Percentiles rank a stretch among this genome's conserved stretches.
These are phyloP conservation scores for Varanus salvator DNA, from an alignment of 2,113 vertebrate species.

Conservation along the genomic window DNA sequence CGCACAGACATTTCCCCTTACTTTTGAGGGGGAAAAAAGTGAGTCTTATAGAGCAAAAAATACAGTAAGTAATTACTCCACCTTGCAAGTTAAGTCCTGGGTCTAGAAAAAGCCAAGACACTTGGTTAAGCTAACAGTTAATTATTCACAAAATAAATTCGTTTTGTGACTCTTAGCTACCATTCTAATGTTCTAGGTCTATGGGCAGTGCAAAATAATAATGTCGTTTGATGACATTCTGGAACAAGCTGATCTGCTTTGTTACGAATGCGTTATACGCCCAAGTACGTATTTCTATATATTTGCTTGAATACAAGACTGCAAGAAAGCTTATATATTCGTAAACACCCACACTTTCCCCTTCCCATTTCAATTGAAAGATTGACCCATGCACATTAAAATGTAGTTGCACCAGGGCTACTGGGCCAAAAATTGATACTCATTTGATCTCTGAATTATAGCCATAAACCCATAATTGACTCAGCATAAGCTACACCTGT, in stretches of 20 bases:
- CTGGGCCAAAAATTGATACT: not conserved
- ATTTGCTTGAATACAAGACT: not conserved
- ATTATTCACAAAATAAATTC: not conserved
- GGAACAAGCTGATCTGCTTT: conserved; percentile 60
- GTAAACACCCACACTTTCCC: not conserved
- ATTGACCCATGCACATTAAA: not conserved
- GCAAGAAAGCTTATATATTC: not conserved
- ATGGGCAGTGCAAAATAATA: conserved; percentile 74
- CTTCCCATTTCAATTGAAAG: not conserved
- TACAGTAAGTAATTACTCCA: not conserved
- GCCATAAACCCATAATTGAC: not conserved
- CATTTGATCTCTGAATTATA: not conserved
- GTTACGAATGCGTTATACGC: conserved; percentile 75
- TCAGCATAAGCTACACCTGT: not conserved
- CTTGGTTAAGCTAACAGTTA: not conserved
- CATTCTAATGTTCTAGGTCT: conserved; percentile 71
- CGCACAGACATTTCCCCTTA: too few species aligned
- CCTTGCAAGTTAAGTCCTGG: not conserved
- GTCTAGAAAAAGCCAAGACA: not conserved
- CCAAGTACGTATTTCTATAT: conserved; percentile 69
- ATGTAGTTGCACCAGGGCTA: not conserved
- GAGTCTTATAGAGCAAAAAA: too few species aligned
- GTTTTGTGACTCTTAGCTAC: conserved; percentile 1
- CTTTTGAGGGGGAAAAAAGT: too few species aligned
- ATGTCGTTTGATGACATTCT: conserved; percentile 61